These are phyloP conservation scores for Tyrophagus putrescentiae DNA, from an alignment of 1,140 invertebrate genomes.

Conservation along the genomic window DNA sequence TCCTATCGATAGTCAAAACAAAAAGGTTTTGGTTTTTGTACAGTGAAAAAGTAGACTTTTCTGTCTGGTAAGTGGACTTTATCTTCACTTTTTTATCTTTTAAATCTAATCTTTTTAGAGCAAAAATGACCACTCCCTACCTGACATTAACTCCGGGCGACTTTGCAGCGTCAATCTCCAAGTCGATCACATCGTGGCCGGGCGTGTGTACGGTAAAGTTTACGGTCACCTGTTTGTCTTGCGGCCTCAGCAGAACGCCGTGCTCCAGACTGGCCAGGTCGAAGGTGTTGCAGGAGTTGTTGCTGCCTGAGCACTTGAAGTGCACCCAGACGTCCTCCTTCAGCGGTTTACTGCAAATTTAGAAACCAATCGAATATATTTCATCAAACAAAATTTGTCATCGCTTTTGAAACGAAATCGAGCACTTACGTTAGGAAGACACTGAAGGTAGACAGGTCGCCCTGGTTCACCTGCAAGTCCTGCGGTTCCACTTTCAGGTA, in stretches of 20 bases:
- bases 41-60: no score
- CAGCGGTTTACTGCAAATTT: neutral
- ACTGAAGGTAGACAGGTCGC: neutral
- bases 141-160: no score
- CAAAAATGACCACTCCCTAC: no score
- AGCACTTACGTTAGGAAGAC: slow-evolving; percentile 8
- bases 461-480: neutral
- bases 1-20: neutral
- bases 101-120: no score
- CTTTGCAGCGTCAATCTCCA: neutral
- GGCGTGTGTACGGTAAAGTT: neutral
- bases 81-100: neutral
- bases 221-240: neutral
- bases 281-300: neutral
- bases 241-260: neutral
- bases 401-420: slow-evolving; percentile 11
- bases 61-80: neutral
- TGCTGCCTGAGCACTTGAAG: neutral
- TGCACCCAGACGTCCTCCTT: no score
- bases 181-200: neutral
- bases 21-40: neutral
- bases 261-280: neutral
- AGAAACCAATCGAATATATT: neutral
- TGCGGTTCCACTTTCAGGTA: neutral
- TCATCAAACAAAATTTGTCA: neutral